These are phyloP conservation scores for Mystacornis crossleyi DNA, from an alignment of 2,113 vertebrate genomes.

Conservation along the genomic window DNA sequence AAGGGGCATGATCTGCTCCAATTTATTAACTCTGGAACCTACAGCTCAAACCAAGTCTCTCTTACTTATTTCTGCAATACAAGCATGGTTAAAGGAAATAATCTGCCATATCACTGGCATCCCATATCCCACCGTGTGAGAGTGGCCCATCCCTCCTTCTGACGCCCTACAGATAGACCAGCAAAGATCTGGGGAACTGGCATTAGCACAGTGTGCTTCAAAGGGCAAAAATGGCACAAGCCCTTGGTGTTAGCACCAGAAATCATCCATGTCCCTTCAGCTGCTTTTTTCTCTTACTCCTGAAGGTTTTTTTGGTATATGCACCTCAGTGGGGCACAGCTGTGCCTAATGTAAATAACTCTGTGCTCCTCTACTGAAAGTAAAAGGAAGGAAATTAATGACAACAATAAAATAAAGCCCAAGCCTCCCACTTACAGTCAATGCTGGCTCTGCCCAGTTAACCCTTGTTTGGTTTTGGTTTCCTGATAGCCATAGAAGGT, in stretches of 20 bases:
- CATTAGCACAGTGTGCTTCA: background rate
- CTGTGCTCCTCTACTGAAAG: slow-evolving; percentile 11
- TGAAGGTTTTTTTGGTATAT: background rate
- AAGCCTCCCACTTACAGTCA: background rate
- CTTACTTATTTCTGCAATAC: background rate
- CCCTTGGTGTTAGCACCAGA: background rate
- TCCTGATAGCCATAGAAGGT: background rate
- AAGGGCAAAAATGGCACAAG: background rate
- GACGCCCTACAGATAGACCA: background rate
- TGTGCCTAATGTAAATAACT: slow-evolving; percentile 11
- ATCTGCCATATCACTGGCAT: background rate
- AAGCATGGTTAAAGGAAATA: background rate
- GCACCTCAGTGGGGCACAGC: background rate
- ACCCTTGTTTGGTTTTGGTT: slow-evolving; percentile 30
- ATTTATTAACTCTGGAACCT: background rate
- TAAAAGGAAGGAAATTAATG: slow-evolving; percentile 57
- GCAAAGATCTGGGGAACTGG: background rate
- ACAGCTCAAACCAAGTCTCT: background rate
- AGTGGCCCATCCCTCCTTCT: background rate
- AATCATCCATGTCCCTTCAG: background rate
- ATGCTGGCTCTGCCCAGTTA: slow-evolving; percentile 13
- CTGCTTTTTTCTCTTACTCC: background rate
- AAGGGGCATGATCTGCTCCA: background rate
- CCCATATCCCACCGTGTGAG: background rate
- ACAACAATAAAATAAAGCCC: slow-evolving; percentile 31